Evolutionary conservation across 2,113 vertebrate genomes (phyloP).

Genomic region (Plectropomus leopardus): DNA sequence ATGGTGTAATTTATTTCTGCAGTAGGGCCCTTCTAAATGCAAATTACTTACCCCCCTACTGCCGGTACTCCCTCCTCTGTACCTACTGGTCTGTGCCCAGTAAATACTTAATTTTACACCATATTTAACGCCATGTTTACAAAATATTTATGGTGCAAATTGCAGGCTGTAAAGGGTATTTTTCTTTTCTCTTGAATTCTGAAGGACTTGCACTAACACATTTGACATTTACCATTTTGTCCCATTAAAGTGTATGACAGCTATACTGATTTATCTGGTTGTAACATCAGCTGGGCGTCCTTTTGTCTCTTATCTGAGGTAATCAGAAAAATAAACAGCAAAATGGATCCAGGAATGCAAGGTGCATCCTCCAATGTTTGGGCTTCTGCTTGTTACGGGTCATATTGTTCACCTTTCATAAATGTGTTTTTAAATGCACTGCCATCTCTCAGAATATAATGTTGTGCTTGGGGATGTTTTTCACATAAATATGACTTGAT

Average conservation of each 20-base stretch:
- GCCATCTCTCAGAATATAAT: constrained; percentile 16
- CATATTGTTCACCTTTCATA: constrained; percentile 18
- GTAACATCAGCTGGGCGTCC: neutral
- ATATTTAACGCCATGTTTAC: neutral
- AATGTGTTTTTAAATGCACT: constrained; percentile 29
- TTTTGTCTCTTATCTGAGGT: neutral
- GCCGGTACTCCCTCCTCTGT: neutral
- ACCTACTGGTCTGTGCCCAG: neutral
- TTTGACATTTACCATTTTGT: neutral
- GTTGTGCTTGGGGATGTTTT: constrained; percentile 36
- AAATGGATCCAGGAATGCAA: neutral
- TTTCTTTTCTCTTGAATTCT: neutral
- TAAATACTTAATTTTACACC: neutral
- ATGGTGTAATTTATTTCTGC: constrained; percentile 16
- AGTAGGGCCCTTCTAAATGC: neutral
- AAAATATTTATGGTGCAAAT: neutral
- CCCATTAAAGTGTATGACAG: neutral
- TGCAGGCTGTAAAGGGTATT: neutral
- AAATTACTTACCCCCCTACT: neutral
- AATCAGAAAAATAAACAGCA: constrained; percentile 11
- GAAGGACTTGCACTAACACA: neutral
- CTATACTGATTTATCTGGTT: neutral
- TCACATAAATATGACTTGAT: constrained; percentile 28
- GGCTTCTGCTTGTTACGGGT: constrained; percentile 17
- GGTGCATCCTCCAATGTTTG: constrained; percentile 11